Base-by-base conservation (phyloP, 2,797 vertebrate genomes). In the Mionectes olivaceus region DNA sequence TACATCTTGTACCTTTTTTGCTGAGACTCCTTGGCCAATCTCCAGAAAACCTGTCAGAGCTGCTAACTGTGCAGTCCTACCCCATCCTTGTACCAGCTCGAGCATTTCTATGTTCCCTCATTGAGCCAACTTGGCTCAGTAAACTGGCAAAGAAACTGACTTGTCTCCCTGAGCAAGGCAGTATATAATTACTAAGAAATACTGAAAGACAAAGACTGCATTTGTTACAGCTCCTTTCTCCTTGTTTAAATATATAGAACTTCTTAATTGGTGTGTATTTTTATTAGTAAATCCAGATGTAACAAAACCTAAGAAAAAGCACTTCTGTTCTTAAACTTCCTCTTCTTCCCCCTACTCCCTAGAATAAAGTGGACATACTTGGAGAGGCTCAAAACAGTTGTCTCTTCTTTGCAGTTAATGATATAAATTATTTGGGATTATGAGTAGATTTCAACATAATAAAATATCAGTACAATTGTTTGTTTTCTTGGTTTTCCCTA, bases 51-150 rank as follows among this genome's bases (percentile, higher is more conserved):
- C 33, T 83, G 60, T n/a, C 22, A 75, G 30, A 64, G 68, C 64
- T 93, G 81, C 59, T 83, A 60, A 57, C 52, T 77, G 77, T 87
- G 68, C 82, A 83, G 68, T 77, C 52, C 60, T 92, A 49, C 41
- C 39, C 43, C n/a, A 33, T 89, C 74, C 59, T 83, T 89, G 33
- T 67, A 77, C 35, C 56, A 77, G 52, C 75, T 85, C 10, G 2
- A 77, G 64, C 41, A 8, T 90, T 94, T 94, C 44, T 67, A 71
- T 93, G 28, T 88, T 96, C 22, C 15, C 53, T 81, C 11, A 1
- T 21, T 44, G 78, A 87, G 70, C 87, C 75, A 93, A 8, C 10
- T 81, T 75, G 89, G 53, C 71, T 85, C 56, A 14, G 37, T 75
- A 68, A 87, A 61, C 89, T 85, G 73, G 76, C 82, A 86, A 46